Base-by-base conservation (phyloP, 1,140 invertebrate species). In the Globodera ellingtonae region DNA sequence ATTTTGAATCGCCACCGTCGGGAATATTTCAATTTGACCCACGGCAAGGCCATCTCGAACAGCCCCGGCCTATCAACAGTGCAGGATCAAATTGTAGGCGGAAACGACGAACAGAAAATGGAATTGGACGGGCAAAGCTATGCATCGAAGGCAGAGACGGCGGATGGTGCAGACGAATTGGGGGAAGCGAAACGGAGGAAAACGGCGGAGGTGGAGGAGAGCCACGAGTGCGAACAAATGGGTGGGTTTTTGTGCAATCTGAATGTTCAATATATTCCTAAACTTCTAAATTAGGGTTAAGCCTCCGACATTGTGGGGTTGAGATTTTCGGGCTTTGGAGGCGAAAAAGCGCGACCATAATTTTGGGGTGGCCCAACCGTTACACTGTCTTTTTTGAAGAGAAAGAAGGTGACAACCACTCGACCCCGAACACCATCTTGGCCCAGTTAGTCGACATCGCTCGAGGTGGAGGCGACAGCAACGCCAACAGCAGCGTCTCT, bases 401-500 rank as follows among this genome's bases (percentile, higher is more conserved):
- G 7, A 75, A 75, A 50, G 73, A 46, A 7, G 56, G 56, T 62
- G 56, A 18, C 35, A 35, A 35, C 56, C 56, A 62, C 8, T 69
- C 52, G 10, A 77, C 75, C 3, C 75, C 75, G 50, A 77, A 77
- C 56, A 52, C 75, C 7, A 77, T 77, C 10, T 47, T 77, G 62
- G 75, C 75, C 35, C 75, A 77, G 24, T 77, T 77, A 67, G 62
- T 77, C 48, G 75, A 77, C 35, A 77, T 77, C 48, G 65, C 75
- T 13, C 62, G 75, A 8, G 62, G 75, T 8, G 69, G 50, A 15
- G 65, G 65, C 8, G 46, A 77, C 7, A 48, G 50, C n/a, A 47
- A 65, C 21, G 56, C 8, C 9, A 69, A 69, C 75, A 67, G 47
- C 75, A 77, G 5, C n/a, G 59, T 52, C 52, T 24, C 75, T 62